These are phyloP conservation scores for Gorsachius magnificus DNA, from an alignment of 2,797 vertebrate species.

Conservation along the genomic window DNA sequence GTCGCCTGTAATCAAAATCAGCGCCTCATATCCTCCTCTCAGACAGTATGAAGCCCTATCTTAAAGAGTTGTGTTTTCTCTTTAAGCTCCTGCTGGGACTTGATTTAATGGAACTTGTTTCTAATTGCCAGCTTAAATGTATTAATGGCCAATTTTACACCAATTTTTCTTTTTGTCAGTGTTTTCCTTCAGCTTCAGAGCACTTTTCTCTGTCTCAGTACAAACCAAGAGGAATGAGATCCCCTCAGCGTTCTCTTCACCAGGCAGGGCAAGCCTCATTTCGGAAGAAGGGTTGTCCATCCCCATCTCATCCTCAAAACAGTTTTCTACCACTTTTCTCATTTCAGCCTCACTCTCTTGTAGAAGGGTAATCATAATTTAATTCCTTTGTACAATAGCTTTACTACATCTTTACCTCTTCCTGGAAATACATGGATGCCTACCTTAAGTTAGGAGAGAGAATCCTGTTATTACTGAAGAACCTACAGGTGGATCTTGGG, in stretches of 20 bases:
- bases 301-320: not conserved
- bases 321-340: not conserved
- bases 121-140: constrained; percentile 21
- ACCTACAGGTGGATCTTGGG: not conserved
- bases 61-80: not conserved
- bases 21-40: not conserved
- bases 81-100: not conserved
- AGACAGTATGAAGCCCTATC: not conserved
- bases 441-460: not conserved
- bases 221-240: not conserved
- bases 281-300: not conserved
- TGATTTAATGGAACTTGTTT: not conserved
- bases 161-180: not conserved
- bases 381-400: not conserved
- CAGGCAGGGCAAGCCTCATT: not conserved
- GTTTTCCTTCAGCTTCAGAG: not conserved
- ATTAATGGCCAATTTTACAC: not conserved
- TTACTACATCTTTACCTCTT: not conserved
- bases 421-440: not conserved
- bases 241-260: not conserved
- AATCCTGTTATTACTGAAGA: not conserved
- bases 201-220: not conserved
- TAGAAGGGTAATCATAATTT: not conserved
- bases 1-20: not conserved
- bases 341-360: not conserved